Conservation (phyloP, 2,113 vertebrate species). For the Pygoscelis adeliae region DNA sequence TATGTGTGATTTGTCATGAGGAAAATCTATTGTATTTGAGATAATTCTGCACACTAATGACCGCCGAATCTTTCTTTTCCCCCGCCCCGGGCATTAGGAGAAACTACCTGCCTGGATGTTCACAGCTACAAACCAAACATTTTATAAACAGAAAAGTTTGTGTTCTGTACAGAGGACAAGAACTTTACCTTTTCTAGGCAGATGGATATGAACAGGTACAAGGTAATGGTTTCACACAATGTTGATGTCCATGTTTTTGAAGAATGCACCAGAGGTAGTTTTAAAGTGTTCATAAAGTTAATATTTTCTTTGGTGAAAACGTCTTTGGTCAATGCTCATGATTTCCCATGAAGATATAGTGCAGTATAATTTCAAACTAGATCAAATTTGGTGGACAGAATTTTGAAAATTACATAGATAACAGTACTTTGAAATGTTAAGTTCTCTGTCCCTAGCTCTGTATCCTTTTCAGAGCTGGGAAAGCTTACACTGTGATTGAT, state of each 20-base stretch:
- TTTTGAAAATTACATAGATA: background rate
- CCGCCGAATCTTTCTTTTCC: conserved; percentile 7
- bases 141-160: conserved; percentile 8
- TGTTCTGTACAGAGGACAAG: background rate
- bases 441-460: background rate
- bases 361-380: background rate
- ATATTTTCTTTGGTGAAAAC: background rate
- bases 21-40: conserved; percentile 72
- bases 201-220: background rate
- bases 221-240: background rate
- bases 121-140: conserved; percentile 28
- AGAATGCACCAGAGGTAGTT: background rate
- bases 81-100: background rate
- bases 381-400: background rate
- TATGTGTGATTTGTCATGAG: conserved; percentile 73
- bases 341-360: background rate
- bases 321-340: background rate
- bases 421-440: background rate
- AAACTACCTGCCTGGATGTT: conserved; percentile 31
- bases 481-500: conserved; percentile 3
- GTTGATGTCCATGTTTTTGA: background rate
- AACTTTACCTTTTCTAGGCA: background rate
- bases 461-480: background rate
- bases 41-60: conserved; percentile 65
- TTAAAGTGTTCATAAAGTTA: background rate